phyloP scores from a whole-genome alignment of 1,140 invertebrate genomes.

The Saxidomus purpurata region DNA sequence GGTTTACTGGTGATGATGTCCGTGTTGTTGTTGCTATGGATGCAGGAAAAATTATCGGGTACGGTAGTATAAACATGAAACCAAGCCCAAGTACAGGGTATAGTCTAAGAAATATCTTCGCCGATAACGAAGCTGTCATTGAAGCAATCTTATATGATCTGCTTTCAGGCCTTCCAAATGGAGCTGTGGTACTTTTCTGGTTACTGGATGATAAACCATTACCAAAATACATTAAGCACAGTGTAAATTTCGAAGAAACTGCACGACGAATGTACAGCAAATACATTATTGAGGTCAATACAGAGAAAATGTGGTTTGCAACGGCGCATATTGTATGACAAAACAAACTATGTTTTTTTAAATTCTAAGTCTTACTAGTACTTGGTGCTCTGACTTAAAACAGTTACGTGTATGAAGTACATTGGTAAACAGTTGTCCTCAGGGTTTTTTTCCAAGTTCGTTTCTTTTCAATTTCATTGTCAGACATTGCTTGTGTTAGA shows the following conservation, averaged over 20 bases:
- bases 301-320: constrained; percentile 40
- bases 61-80: constrained; percentile 40
- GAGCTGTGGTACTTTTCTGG: neutral
- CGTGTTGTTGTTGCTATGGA: constrained; percentile 8
- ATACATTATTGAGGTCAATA: constrained; percentile 13
- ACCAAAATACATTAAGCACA: constrained; percentile 35
- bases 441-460: no score
- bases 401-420: no score
- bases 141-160: constrained; percentile 21
- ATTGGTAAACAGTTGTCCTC: no score
- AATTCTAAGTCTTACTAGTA: no score
- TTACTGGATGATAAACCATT: constrained; percentile 16
- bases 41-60: constrained; percentile 18
- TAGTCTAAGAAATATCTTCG: constrained; percentile 32
- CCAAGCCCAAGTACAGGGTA: neutral
- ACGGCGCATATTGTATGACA: constrained; percentile 31
- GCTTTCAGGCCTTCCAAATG: neutral
- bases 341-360: no score
- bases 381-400: no score
- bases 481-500: no score
- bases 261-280: constrained; percentile 37
- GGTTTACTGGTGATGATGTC: neutral
- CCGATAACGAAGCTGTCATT: constrained; percentile 32
- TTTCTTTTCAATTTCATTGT: no score
- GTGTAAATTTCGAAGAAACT: neutral